Evolutionary conservation across 2,797 vertebrate genomes (phyloP), one percentile per base, ranked within the genome.

Genomic region (Allobates femoralis): DNA sequence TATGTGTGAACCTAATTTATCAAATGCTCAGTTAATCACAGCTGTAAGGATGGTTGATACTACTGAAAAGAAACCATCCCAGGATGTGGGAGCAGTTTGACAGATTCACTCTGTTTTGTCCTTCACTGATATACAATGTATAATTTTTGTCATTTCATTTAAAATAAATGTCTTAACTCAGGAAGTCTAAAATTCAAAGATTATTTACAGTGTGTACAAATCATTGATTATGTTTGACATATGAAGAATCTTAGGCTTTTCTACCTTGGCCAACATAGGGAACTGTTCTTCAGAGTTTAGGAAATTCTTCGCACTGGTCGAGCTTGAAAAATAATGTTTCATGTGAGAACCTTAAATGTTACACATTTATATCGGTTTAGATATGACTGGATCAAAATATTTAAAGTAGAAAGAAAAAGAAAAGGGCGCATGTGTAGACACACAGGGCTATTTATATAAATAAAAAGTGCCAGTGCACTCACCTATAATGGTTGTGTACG

Each of bases 21-120:
- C 11, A 46, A 46, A 46, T 46, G 41, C 2, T 46, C 41, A 7
- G 2, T 46, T n/a, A n/a, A n/a, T n/a, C n/a, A n/a, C n/a, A n/a
- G 23, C 37, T 32, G 50, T 85, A 14, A 41, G 14, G 71, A 32
- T 12, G 51, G 71, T 51, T 62, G 30, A n/a, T 51, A 28, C 15
- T 3, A 15, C 11, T 2, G 14, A 80, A 80, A 23, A 34, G 76
- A 56, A 26, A 30, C 26, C 28, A 30, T 50, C 34, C 55, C 26
- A 34, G 58, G 79, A 79, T 85, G 83, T 78, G 41, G 32, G 15
- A 66, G 34, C 64, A 32, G 51, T 21, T 23, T 55, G 60, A 78
- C 16, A 15, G 26, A 64, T 85, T 14, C 19, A 12, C 64, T n/a
- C n/a, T 21, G 64, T 15, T 11, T n/a, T 73, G 16, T 73, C 69